Conservation (phyloP, 2,888 invertebrate species). For the Pharmacophagus antenor region DNA sequence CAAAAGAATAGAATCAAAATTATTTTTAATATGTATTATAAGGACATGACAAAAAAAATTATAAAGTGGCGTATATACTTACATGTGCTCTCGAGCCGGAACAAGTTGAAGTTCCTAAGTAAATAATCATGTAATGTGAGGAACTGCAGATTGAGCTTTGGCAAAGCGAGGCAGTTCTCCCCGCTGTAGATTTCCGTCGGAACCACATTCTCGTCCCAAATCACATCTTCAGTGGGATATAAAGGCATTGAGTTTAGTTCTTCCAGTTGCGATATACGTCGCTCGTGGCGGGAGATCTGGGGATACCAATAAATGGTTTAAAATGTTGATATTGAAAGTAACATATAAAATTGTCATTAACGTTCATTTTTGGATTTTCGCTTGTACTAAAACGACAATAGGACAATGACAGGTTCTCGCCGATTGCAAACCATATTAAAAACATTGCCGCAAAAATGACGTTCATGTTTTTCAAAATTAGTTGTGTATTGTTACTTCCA, state of each 20-base stretch:
- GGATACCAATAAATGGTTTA: background rate
- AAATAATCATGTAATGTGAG: conserved; percentile 98
- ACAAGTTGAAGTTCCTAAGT: conserved; percentile 97
- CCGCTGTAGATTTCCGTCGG: conserved; percentile 98
- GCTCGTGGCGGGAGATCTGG: conserved; percentile 91
- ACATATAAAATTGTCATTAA: too few species aligned
- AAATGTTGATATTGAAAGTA: background rate
- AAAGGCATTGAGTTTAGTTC: conserved; percentile 98
- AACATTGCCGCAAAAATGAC: too few species aligned
- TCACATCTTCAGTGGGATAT: conserved; percentile 98
- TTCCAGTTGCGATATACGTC: conserved; percentile 94
- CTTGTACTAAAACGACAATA: too few species aligned
- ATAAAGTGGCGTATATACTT: conserved; percentile 59
- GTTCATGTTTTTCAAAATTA: too few species aligned
- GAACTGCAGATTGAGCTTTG: conserved; percentile 98
- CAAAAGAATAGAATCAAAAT: too few species aligned
- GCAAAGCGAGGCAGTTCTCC: conserved; percentile 96
- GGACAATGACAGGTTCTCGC: too few species aligned
- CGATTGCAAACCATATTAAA: too few species aligned
- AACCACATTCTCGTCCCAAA: conserved; percentile 99
- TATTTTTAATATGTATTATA: too few species aligned
- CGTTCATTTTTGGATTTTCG: too few species aligned
- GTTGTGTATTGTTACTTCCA: too few species aligned
- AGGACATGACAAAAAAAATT: background rate
- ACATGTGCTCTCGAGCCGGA: conserved; percentile 98